phyloP scores from a whole-genome alignment of 2,113 vertebrate species.

The Phyllostomus hastatus region DNA sequence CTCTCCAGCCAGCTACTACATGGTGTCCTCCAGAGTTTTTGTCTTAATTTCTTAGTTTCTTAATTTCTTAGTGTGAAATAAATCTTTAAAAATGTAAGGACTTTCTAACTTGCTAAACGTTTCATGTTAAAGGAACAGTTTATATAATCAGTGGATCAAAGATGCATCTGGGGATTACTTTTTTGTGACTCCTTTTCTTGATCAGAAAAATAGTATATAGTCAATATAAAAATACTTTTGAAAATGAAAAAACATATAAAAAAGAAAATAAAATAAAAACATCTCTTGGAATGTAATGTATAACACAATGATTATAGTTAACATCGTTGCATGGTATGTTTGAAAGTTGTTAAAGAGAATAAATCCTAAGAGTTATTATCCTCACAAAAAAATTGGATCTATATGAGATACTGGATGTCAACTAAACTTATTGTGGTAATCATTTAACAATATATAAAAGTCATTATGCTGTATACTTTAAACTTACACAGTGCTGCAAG shows the following conservation, averaged over 20 bases:
- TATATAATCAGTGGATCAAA: neutral
- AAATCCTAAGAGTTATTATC: neutral
- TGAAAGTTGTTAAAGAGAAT: neutral
- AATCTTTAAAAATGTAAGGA: neutral
- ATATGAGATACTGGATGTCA: neutral
- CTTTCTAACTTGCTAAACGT: neutral
- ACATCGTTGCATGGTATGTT: neutral
- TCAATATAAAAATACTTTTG: neutral
- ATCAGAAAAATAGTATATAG: neutral
- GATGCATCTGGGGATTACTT: neutral
- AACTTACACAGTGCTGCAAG: neutral
- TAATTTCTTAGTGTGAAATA: neutral
- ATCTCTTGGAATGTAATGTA: neutral
- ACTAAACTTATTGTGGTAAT: neutral
- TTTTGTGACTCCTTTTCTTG: neutral
- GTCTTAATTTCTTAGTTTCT: neutral
- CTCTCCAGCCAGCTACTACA: neutral
- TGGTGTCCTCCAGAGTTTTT: neutral
- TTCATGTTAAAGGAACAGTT: neutral
- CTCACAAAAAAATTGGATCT: neutral
- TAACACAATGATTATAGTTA: neutral
- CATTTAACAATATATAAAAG: neutral
- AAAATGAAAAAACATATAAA: neutral
- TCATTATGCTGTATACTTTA: neutral
- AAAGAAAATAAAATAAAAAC: neutral